Conservation (phyloP, 2,113 vertebrate species). For the Corythaeola cristata region DNA sequence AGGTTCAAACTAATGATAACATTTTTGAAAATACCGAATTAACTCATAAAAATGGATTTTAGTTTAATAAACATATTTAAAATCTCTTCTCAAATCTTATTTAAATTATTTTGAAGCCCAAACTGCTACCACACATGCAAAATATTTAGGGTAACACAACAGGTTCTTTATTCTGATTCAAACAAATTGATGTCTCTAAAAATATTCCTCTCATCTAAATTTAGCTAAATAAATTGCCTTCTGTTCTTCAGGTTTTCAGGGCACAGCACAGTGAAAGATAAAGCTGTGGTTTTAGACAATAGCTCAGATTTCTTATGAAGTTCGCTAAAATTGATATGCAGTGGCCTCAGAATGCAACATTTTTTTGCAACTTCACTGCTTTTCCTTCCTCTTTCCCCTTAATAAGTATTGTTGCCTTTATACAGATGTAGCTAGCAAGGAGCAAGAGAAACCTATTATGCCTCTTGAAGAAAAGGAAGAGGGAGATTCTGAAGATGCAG, state of each 20-base stretch:
- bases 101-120: not conserved
- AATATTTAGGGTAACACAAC: not conserved
- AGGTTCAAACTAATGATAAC: not conserved
- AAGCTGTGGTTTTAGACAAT: not conserved
- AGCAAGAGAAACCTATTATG: constrained; percentile 83
- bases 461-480: constrained; percentile 73
- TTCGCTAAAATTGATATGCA: not conserved
- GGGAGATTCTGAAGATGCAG: constrained; percentile 66
- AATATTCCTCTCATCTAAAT: not conserved
- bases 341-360: not conserved
- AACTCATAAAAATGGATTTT: not conserved
- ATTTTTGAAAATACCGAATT: not conserved
- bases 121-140: not conserved
- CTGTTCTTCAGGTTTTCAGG: not conserved
- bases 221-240: not conserved
- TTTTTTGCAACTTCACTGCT: not conserved
- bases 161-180: not conserved
- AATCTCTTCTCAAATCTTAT: not conserved
- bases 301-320: not conserved
- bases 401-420: not conserved
- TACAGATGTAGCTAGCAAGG: constrained; percentile 88
- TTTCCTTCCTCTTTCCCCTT: not conserved
- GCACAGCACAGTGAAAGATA: not conserved
- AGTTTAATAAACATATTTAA: not conserved
- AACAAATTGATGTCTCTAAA: not conserved